Conservation (phyloP, 1,140 invertebrate species). For the Brachionus koreanus region DNA sequence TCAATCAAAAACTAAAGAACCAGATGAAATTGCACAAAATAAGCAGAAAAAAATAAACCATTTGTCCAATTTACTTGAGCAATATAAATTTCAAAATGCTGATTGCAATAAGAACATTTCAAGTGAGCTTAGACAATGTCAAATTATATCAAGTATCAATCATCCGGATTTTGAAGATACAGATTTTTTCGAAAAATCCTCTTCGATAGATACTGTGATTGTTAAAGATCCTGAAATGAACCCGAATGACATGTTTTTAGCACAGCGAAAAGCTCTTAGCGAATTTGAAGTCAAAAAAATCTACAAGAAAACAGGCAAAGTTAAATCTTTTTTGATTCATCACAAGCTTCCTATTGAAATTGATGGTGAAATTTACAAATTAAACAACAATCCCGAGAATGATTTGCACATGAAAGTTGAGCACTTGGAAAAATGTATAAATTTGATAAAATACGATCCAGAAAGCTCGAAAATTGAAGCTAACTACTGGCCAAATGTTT, state of each 20-base stretch:
- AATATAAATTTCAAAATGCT: neutral
- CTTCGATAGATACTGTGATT: slow-evolving; percentile 21
- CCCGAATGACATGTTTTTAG: slow-evolving; percentile 38
- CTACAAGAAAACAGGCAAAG: neutral
- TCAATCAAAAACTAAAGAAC: neutral
- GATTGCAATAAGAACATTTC: neutral
- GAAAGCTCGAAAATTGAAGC: neutral
- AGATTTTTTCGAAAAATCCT: slow-evolving; percentile 2
- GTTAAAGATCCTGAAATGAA: slow-evolving; percentile 39
- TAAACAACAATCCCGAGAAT: slow-evolving; percentile 26
- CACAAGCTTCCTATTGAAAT: slow-evolving; percentile 19
- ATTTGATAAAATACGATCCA: slow-evolving; percentile 14
- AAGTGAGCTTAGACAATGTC: neutral
- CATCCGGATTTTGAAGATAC: slow-evolving; percentile 2
- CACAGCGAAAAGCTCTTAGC: neutral
- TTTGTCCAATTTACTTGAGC: neutral
- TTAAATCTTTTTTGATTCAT: slow-evolving; percentile 19
- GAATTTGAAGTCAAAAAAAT: slow-evolving; percentile 24
- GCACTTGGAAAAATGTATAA: slow-evolving; percentile 33
- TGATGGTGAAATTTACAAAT: slow-evolving; percentile 30
- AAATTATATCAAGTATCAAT: slow-evolving; percentile 12
- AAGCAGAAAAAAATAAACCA: neutral
- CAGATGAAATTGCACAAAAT: neutral
- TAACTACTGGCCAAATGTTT: slow-evolving; percentile 33
- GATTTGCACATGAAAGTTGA: slow-evolving; percentile 36